Evolutionary conservation across 37 sponge, comb jelly and placozoan species (phyloP), one percentile per base, ranked within the genome.

Genomic region (Diacarnus erythraeanus): DNA sequence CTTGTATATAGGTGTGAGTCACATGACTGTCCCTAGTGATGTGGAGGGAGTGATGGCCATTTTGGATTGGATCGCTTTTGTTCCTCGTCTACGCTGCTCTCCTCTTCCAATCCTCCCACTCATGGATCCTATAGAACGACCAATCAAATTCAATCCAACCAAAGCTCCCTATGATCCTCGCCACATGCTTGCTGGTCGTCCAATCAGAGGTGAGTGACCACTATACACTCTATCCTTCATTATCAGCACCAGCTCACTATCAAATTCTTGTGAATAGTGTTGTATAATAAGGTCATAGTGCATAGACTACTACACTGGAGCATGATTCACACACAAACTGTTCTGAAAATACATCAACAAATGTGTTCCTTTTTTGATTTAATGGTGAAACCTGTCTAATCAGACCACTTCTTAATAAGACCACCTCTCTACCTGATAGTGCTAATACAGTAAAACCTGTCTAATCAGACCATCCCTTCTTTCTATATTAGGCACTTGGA

Each of bases 161-260:
- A 91, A 84, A 38, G 79, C 79, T 38, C 88, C 99, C 0, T 98
- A 95, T 77, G 94, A 98, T 65, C 96, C 99, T 9, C 78, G 96
- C 34, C 77, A 63, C 71, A 90, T 98, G 92, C 68, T 98, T 3
- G 94, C 81, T 17, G 99, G 99, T 0, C 74, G 87, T 38, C 25
- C 57, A 22, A 47, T 43, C n/a, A 22, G 38, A 42, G 87, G 90
- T 77, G 27, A 35, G 78, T 74, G 15, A 40, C 37, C 29, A 38
- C 4, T 69, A 15, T 38, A 37, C 15, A 54, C 17, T 54, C 17
- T 54, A 54, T 54, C 56, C 56, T 54, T 10, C 56, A 54, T 54
- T 54, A 20, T 54, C 56, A 54, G 56, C 10, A 20, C 17, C 56
- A 10, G 10, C 56, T 54, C 56, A n/a, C n/a, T n/a, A n/a, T n/a